Evolutionary conservation across 2,797 vertebrate genomes (phyloP).

Genomic region (Geotrypetes seraphini): DNA sequence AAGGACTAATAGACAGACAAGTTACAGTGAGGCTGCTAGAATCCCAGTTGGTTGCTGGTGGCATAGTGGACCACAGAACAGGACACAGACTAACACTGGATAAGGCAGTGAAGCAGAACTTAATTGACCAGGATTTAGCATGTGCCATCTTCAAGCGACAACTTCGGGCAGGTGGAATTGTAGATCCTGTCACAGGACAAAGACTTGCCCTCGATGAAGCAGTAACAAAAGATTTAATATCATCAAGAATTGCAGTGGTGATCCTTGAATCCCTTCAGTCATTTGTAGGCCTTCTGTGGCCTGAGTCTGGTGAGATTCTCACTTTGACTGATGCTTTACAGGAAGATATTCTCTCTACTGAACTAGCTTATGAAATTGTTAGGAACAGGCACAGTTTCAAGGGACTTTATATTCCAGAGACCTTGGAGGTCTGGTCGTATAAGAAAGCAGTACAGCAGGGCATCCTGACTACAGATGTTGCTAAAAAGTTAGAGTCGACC

Average conservation of each 20-base stretch:
- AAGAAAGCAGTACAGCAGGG: conserved; percentile 42
- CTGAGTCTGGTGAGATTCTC: conserved; percentile 78
- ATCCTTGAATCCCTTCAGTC: conserved; percentile 73
- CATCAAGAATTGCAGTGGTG: conserved; percentile 63
- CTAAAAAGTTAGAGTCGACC: conserved; percentile 47
- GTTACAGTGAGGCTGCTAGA: conserved; percentile 73
- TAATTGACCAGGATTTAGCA: conserved; percentile 83
- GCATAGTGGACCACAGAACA: conserved; percentile 80
- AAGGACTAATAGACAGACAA: conserved; percentile 80
- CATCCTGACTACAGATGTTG: conserved; percentile 36
- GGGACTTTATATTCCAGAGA: conserved; percentile 71
- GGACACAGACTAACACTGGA: conserved; percentile 72
- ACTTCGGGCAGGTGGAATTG: conserved; percentile 73
- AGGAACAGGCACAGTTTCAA: conserved; percentile 58
- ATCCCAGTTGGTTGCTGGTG: conserved; percentile 88
- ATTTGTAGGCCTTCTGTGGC: conserved; percentile 78
- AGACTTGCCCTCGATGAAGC: conserved; percentile 76
- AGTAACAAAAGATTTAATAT: conserved; percentile 62
- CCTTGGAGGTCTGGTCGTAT: conserved; percentile 62
- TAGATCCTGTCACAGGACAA: conserved; percentile 62
- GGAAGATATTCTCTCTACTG: conserved; percentile 70
- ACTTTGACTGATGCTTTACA: conserved; percentile 69
- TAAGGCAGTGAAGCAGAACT: conserved; percentile 63
- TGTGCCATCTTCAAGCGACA: conserved; percentile 73
- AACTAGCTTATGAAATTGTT: conserved; percentile 62